phyloP scores from a whole-genome alignment of 2,888 invertebrate genomes.

The Machimus rusticus region DNA sequence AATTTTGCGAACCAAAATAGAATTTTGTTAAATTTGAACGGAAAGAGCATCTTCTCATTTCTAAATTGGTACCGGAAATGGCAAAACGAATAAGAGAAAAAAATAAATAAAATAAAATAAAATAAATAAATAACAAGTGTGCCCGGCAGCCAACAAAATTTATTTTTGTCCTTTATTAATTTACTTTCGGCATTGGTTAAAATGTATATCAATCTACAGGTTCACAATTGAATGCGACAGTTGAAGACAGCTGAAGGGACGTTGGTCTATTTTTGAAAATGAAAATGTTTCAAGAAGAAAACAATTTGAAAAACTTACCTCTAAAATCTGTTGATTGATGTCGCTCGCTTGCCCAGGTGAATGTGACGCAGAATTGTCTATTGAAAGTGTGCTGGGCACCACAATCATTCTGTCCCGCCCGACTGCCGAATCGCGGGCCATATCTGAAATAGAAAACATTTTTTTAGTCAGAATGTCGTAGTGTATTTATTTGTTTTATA shows the following conservation, averaged over 20 bases:
- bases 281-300: neutral
- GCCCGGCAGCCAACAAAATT: constrained; percentile 31
- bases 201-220: neutral
- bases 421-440: constrained; percentile 62
- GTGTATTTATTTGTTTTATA: neutral
- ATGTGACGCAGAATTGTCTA: constrained; percentile 57
- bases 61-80: constrained; percentile 46
- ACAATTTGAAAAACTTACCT: constrained; percentile 52
- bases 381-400: constrained; percentile 57
- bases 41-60: constrained; percentile 28
- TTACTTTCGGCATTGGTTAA: neutral
- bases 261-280: neutral
- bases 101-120: neutral
- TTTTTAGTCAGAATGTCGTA: neutral
- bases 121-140: neutral
- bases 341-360: constrained; percentile 53
- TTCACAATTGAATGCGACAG: neutral
- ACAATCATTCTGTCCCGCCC: constrained; percentile 59
- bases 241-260: neutral
- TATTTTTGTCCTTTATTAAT: constrained; percentile 8
- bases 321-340: constrained; percentile 63
- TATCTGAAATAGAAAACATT: constrained; percentile 55
- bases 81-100: constrained; percentile 37
- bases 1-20: neutral
- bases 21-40: constrained; percentile 22